Evolutionary conservation across 2,797 vertebrate species (phyloP), one percentile per base, ranked within the genome.

Genomic region (Valencia hispanica): DNA sequence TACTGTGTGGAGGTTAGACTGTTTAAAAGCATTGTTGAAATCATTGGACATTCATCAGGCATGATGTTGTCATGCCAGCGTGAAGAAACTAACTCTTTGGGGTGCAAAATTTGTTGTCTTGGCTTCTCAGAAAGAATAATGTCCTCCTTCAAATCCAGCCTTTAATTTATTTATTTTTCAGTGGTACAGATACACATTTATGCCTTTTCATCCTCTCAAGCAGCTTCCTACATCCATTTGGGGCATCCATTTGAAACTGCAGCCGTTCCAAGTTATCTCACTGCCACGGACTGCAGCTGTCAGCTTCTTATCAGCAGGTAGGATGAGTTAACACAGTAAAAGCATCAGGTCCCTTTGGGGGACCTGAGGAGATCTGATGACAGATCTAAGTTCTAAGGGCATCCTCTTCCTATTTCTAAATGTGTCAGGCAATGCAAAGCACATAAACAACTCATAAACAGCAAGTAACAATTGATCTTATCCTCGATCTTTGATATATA

Each of bases 281-380:
- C 79, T 76, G 78, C 71, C 65, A 70, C 32, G 72, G 32, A 78
- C 68, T 65, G 25, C 22, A 20, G 74, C 71, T 86, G 75, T 82
- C 83, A 79, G 86, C 81, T 72, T 81, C 70, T 51, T 39, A 39
- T 27, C 79, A 72, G 73, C 73, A 76, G 32, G 30, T 63, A 3
- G 51, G 87, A 61, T 65, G 36, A 86, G 72, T 50, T 73, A 73
- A 80, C 51, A 36, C 57, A 53, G 74, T 71, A 81, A 80, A 91
- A 80, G 72, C 70, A 75, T 68, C 72, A 83, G 78, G 69, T 85
- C 80, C 74, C 66, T 65, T 25, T 43, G 77, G 70, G 25, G 79
- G 47, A 65, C 74, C 48, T 59, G 66, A 65, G 34, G 3, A 39
- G 34, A 77, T 50, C 82, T 76, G 82, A 82, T 79, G 81, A 73